phyloP scores from a whole-genome alignment of 2,888 invertebrate species.

The Tetrapedia diversipes region DNA sequence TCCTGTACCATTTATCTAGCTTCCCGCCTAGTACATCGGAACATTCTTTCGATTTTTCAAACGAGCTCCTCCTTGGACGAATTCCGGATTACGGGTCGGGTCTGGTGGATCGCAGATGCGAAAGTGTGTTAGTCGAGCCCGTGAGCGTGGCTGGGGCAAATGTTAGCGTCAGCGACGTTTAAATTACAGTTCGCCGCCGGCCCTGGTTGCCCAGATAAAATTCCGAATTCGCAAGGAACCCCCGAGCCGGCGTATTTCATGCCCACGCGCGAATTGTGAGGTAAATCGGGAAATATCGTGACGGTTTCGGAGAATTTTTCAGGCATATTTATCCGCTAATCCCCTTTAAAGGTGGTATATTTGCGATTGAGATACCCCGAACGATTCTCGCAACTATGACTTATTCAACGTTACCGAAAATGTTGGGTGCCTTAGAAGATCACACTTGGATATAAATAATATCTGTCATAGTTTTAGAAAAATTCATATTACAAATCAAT shows the following conservation, averaged over 20 bases:
- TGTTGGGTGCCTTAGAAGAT: too few species aligned
- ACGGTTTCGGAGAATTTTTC: neutral
- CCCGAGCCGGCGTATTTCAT: neutral
- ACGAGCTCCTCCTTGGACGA: constrained; percentile 41
- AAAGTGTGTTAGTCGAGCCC: constrained; percentile 61
- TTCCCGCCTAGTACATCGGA: constrained; percentile 49
- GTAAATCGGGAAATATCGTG: neutral
- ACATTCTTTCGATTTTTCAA: constrained; percentile 61
- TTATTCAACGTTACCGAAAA: too few species aligned
- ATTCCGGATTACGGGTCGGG: constrained; percentile 44
- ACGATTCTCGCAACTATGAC: too few species aligned
- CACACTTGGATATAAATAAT: too few species aligned
- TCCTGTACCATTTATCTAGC: constrained; percentile 58
- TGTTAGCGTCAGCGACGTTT: constrained; percentile 45
- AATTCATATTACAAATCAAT: too few species aligned
- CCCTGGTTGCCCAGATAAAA: constrained; percentile 2
- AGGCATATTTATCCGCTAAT: neutral
- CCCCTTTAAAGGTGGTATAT: neutral
- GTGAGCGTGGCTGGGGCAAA: constrained; percentile 31
- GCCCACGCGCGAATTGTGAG: too few species aligned
- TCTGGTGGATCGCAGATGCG: constrained; percentile 31
- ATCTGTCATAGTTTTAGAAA: too few species aligned
- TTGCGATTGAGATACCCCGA: neutral
- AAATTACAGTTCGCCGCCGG: constrained; percentile 24
- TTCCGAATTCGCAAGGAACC: constrained; percentile 8